These are phyloP conservation scores for Automeris io DNA, from an alignment of 2,888 invertebrate species.

Conservation along the genomic window DNA sequence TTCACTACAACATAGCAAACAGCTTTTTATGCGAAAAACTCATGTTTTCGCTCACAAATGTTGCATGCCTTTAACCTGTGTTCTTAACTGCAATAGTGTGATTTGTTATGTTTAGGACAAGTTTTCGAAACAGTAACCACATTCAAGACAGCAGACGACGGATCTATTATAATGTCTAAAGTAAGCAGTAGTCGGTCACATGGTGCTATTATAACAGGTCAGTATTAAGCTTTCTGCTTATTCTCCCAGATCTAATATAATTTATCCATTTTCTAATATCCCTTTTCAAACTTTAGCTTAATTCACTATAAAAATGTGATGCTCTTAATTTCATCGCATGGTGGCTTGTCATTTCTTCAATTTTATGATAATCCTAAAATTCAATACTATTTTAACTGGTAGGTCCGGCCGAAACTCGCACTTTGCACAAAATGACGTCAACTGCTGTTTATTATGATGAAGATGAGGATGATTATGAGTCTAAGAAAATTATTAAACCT, in stretches of 20 bases:
- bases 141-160: conserved; percentile 68
- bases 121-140: conserved; percentile 75
- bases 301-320: conserved; percentile 9
- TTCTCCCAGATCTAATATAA: conserved; percentile 37
- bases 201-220: conserved; percentile 80
- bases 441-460: conserved; percentile 75
- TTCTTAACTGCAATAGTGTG: conserved; percentile 68
- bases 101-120: conserved; percentile 74
- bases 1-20: conserved; percentile 52
- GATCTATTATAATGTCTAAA: conserved; percentile 70
- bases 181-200: conserved; percentile 80
- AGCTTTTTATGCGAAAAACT: conserved; percentile 56
- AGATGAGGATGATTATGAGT: conserved; percentile 56
- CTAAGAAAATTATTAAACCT: conserved; percentile 58
- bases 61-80: conserved; percentile 68
- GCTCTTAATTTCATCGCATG: conserved; percentile 11
- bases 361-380: conserved; percentile 14
- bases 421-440: conserved; percentile 80
- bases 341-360: conserved; percentile 10
- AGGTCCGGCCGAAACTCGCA: conserved; percentile 82
- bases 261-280: conserved; percentile 18
- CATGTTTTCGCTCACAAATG: conserved; percentile 45
- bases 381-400: conserved; percentile 63
- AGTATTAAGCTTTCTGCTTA: conserved; percentile 61
- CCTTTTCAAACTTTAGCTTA: conserved; percentile 1